Conservation (phyloP, 2,113 vertebrate species). For the Tachuris rubrigastra region DNA sequence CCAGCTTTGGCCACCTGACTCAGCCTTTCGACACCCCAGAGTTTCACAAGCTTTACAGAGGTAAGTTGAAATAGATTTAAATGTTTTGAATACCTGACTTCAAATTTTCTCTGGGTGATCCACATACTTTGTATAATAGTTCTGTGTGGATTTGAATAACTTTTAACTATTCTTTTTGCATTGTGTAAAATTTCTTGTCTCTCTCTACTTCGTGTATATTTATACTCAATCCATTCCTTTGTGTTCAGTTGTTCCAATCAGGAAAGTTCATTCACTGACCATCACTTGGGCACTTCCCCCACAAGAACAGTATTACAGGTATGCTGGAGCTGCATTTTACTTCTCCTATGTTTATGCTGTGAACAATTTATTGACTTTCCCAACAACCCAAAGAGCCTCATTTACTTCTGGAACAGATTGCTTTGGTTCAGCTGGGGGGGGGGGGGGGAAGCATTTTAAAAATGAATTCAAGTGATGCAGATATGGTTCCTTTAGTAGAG, state of each 20-base stretch:
- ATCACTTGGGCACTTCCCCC: slow-evolving; percentile 95
- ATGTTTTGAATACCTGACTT: background rate
- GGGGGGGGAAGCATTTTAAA: background rate
- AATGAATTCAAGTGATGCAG: background rate
- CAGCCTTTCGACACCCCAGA: slow-evolving; percentile 91
- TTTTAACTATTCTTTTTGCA: background rate
- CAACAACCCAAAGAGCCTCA: background rate
- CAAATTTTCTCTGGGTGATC: background rate
- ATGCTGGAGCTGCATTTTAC: background rate
- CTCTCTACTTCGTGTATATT: background rate
- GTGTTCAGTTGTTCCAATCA: slow-evolving; percentile 90
- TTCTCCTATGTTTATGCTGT: background rate
- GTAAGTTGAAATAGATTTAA: slow-evolving; percentile 65
- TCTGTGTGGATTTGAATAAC: background rate
- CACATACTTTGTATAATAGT: background rate
- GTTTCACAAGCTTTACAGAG: slow-evolving; percentile 94
- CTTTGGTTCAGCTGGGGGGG: background rate
- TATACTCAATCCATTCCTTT: slow-evolving; percentile 3
- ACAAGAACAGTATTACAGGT: slow-evolving; percentile 93
- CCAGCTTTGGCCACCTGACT: slow-evolving; percentile 86
- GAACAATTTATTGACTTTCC: background rate
- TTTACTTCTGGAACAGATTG: background rate
- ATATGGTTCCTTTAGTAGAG: background rate
- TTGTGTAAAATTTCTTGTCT: background rate
- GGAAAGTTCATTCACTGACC: slow-evolving; percentile 91